Evolutionary conservation across 2,113 vertebrate genomes (phyloP).

Genomic region (Sitta europaea): DNA sequence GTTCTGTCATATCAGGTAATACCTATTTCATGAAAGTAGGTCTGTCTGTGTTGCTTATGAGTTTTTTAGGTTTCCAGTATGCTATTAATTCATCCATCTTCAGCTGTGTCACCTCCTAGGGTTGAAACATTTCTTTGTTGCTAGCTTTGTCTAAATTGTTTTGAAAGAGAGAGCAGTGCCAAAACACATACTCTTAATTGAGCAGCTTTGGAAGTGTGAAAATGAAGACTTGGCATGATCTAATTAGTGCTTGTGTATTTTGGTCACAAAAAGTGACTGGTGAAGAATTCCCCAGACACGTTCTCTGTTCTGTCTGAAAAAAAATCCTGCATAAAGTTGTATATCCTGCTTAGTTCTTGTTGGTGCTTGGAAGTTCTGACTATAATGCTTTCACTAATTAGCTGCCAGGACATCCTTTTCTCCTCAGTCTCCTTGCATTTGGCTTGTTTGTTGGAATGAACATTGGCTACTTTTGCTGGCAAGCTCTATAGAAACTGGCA

Average conservation of each 20-base stretch:
- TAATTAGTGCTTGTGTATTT: slow-evolving; percentile 55
- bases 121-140: slow-evolving; percentile 26
- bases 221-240: slow-evolving; percentile 15
- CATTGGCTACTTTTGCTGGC: neutral
- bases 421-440: neutral
- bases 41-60: neutral
- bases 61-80: neutral
- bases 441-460: neutral
- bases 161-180: slow-evolving; percentile 22
- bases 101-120: neutral
- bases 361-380: slow-evolving; percentile 17
- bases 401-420: neutral
- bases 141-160: slow-evolving; percentile 32
- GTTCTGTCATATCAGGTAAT: neutral
- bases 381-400: neutral
- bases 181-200: slow-evolving; percentile 47
- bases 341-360: neutral
- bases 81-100: neutral
- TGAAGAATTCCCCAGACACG: neutral
- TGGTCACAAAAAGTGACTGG: slow-evolving; percentile 11
- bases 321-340: neutral
- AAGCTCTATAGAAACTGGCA: neutral
- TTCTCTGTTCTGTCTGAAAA: slow-evolving; percentile 22
- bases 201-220: slow-evolving; percentile 45
- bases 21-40: neutral